Percentiles rank a stretch among this genome's conserved stretches.
Evolutionary conservation across 2,113 vertebrate genomes (phyloP).

Genomic region (Vombatus ursinus): DNA sequence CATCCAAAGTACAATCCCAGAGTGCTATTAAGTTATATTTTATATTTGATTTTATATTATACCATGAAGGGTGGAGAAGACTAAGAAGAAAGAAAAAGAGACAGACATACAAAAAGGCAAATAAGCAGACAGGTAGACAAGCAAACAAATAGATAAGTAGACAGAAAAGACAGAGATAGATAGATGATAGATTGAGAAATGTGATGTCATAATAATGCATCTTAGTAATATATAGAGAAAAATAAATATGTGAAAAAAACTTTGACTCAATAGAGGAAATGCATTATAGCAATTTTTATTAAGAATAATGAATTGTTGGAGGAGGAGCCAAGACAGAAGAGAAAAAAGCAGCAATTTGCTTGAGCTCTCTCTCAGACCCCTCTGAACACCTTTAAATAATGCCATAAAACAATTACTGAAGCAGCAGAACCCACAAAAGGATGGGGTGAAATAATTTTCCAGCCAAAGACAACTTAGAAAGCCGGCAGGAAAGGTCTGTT

Average conservation of each 20-base stretch:
- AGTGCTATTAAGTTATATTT: conserved; percentile 67
- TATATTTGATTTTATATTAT: conserved; percentile 65
- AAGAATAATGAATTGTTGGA: no score
- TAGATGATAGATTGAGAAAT: conserved; percentile 45
- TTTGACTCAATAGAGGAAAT: conserved; percentile 40
- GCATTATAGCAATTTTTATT: neutral
- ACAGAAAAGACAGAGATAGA: neutral
- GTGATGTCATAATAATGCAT: conserved; percentile 44
- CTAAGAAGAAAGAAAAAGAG: neutral
- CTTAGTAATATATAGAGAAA: conserved; percentile 20
- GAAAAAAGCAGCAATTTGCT: no score
- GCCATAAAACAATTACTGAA: no score
- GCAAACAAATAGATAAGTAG: neutral
- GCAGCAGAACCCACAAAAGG: no score
- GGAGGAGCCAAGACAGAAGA: no score
- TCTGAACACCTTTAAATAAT: no score
- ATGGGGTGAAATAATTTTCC: no score
- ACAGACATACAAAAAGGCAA: neutral
- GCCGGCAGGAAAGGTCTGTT: no score
- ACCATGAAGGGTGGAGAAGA: conserved; percentile 60
- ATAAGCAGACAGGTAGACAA: neutral
- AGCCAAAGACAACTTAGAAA: no score
- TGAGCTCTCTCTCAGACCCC: no score
- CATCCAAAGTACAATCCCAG: conserved; percentile 44
- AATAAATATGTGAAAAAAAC: conserved; percentile 44